Conservation (phyloP, 35 echinoderm and acorn worm genomes). For the Ophiothrix spiculata region DNA sequence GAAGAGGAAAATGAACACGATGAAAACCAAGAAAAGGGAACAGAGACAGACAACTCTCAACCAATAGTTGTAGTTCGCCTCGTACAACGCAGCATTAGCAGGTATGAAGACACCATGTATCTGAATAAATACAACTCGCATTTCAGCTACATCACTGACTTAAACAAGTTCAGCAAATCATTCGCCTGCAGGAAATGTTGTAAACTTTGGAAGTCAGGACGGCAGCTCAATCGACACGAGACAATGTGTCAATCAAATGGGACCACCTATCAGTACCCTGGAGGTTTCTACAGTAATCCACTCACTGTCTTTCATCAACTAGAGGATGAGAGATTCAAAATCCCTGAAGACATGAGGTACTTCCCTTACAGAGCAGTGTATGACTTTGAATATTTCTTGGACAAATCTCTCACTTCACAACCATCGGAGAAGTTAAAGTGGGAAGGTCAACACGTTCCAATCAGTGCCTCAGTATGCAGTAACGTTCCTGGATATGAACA, state of each 20-base stretch:
- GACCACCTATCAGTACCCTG: too few species aligned
- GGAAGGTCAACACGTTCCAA: constrained; percentile 13
- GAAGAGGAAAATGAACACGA: too few species aligned
- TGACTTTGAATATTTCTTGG: constrained; percentile 41
- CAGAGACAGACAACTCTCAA: too few species aligned
- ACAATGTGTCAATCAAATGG: constrained; percentile 15
- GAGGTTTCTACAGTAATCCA: constrained; percentile 19
- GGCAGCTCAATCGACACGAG: constrained; percentile 37
- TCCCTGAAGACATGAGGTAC: background rate
- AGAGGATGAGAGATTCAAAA: background rate
- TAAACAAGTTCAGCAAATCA: constrained; percentile 30
- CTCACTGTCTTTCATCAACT: constrained; percentile 37
- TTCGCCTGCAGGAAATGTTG: constrained; percentile 32
- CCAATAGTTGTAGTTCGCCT: constrained; percentile 17
- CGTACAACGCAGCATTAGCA: constrained; percentile 19
- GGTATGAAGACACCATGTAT: constrained; percentile 41
- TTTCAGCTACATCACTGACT: constrained; percentile 57
- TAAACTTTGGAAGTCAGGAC: constrained; percentile 18
- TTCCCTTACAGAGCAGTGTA: constrained; percentile 42
- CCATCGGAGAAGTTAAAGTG: background rate
- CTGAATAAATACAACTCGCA: constrained; percentile 47
- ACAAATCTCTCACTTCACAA: background rate
- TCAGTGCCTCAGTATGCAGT: constrained; percentile 24
- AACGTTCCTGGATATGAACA: constrained; percentile 29
- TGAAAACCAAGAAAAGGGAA: too few species aligned